Base-by-base conservation (phyloP, 1,140 invertebrate genomes). In the Cyclargus thomasi region DNA sequence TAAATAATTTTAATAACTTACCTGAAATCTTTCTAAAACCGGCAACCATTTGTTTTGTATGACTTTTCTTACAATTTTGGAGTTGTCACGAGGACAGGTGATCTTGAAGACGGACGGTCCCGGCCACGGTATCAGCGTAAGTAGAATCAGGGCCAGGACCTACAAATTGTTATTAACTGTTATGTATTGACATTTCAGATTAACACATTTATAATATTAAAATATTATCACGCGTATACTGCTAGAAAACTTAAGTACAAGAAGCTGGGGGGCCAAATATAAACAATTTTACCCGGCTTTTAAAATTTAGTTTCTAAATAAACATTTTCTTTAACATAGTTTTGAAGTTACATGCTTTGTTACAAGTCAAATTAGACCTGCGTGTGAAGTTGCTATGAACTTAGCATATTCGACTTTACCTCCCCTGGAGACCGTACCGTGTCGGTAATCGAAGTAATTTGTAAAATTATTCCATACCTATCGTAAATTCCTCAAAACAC, bases 31-130 rank as follows among this genome's bases (percentile, higher is more conserved):
- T 79, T 95, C 95, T 85, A 97, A 92, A 57, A 97, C 94, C 53
- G 97, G 96, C 67, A 96, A 93, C 95, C 97, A 96, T 93, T 97
- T 97, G 93, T 95, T 97, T 88, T 96, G 94, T 75, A 98, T 94
- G 72, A 98, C 94, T 91, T 95, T 96, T 77, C 96, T 93, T 59
- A 98, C 97, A 75, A 97, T 94, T 78, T 96, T 94, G 67, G 96
- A 96, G 90, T 96, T 96, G 92, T 97, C 96, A 92, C 96, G 93
- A 71, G 95, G 95, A 81, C 97, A 97, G 74, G 95, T 95, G 80
- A 96, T 95, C 90, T 95, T 96, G 93, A 96, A 95, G 66, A 96
- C 93, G 71, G 94, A 95, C 64, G 96, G 95, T 79, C 95, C 95
- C 76, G 95, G 96, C 95, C 96, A 97, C 87, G 95, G 95, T 88